Base-by-base conservation (phyloP, 2,888 invertebrate species). In the Mellilla xanthometata region DNA sequence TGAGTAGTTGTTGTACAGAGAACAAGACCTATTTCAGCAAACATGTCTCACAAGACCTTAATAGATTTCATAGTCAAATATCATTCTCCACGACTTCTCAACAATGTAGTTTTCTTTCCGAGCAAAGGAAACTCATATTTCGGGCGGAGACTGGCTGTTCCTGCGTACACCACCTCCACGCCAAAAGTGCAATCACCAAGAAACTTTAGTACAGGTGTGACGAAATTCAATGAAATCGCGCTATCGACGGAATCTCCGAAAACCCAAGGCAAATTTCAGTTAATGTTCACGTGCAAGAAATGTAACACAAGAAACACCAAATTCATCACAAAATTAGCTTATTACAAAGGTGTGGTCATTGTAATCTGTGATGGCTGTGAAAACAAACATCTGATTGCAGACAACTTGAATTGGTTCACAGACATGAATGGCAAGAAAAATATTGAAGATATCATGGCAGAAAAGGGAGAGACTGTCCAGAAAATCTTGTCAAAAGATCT, bases 401-500 rank as follows among this genome's bases (percentile, higher is more conserved):
- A 99, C 74, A 98, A 99, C 81, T 90, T 99, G 1, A 95, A 95
- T 54, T 99, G 99, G 99, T 99, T 99, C 74, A 90, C 93, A 0
- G 95, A 97, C 69, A 85, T 95, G 68, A 87, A 93, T 64, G 93
- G 93, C 0, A 94, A 93, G 65, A 92, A 91, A 53, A 99, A 99
- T 70, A 96, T 99, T 60, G 98, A 99, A 88, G 95, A 96, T 54
- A 95, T 98, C 23, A 88, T 99, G 74, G 94, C 93, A 10, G 93
- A 93, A 44, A 97, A 96, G 69, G 98, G 98, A 1, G 98, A 99
- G 87, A 90, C 84, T 3, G 96, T 98, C 24, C 86, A 80, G 27
- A 93, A 80, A 78, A 89, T 89, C 44, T 78, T 76, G 69, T 91
- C 72, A 31, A 54, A 81, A 40, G 91, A 90, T 57, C 64, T 91